Base-by-base conservation (phyloP, 2,888 invertebrate species). In the Drosophila villosipedis region DNA sequence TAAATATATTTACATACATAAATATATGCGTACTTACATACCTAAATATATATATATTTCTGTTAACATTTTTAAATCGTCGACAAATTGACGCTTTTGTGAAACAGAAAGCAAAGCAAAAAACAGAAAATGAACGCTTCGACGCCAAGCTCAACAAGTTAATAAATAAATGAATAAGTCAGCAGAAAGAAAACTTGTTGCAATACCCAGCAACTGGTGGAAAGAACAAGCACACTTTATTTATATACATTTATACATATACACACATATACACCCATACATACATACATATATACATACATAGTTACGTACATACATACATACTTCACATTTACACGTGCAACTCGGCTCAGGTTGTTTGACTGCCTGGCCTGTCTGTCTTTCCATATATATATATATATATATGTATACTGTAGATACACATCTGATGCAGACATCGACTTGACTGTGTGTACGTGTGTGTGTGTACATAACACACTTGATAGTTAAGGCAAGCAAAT, bases 401-500 rank as follows among this genome's bases (percentile, higher is more conserved):
- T 30, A 30, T 30, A 30, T 30, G 16, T 43, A 49, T 55, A 28
- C 49, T 33, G 47, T 39, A 41, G 31, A 63, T 60, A 66, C 66
- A 69, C 61, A 60, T 53, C 53, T 74, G 65, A 74, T 67, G 67
- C 78, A 63, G 59, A 63, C 63, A n/a, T 28, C 60, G 57, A 10
- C 30, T 41, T 64, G 52, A 22, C 22, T 47, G 12, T 63, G 50
- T 72, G 52, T 72, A 31, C 63, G 53, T 77, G 57, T 58, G 35
- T 53, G 63, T 53, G 70, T 73, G 70, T 73, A 69, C 64, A 68
- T 74, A 85, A 66, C 78, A 86, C 63, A 83, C 81, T 83, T 86
- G 83, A 80, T 87, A 76, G 84, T 71, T 72, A 66, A 76, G 64
- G 74, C 84, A 89, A 80, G 78, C 86, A 85, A 83, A 86, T 86